Evolutionary conservation across 2,113 vertebrate genomes (phyloP), one percentile per base, ranked within the genome.

Genomic region (Lates calcarifer): DNA sequence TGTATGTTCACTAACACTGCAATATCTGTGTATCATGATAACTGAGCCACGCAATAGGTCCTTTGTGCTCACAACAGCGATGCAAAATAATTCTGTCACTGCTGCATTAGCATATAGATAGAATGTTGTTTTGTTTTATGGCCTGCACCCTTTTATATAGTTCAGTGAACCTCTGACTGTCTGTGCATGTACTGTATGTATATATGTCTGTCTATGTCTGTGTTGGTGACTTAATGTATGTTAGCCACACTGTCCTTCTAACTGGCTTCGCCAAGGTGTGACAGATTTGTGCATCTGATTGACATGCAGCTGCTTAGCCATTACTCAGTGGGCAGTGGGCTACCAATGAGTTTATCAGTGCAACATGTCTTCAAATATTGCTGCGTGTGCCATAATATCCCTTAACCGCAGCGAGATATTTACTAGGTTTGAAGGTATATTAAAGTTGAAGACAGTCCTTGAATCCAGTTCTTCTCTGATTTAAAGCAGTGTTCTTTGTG

Each of bases 111-210:
- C 92, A 83, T 92, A 89, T 57, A 65, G 85, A 87, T 91, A 74
- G 81, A n/a, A 31, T 81, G 81, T 66, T 56, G 92, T 77, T 92
- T 91, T 91, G 91, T 80, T 93, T 92, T 91, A 95, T 91, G 90
- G 82, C 86, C 84, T 37, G 47, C 66, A 58, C 12, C 58, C 60
- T 60, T 83, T 85, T 75, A 49, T 62, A 75, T 77, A 56, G 39
- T 51, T 56, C 35, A 79, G 1, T 60, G 61, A 87, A 49, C 67
- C 60, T 17, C 65, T 28, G 55, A 62, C 51, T 47, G 47, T 69
- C 29, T 78, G 41, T 74, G 60, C 61, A 53, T 29, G 22, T 49
- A 45, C n/a, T n/a, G n/a, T 43, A 29, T 81, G 77, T 60, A 12
- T 47, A 26, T 18, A 11, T 0, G 53, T 11, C n/a, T 24, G 35